Evolutionary conservation across 2,797 vertebrate genomes (phyloP).

Genomic region (Labeo calbasu): DNA sequence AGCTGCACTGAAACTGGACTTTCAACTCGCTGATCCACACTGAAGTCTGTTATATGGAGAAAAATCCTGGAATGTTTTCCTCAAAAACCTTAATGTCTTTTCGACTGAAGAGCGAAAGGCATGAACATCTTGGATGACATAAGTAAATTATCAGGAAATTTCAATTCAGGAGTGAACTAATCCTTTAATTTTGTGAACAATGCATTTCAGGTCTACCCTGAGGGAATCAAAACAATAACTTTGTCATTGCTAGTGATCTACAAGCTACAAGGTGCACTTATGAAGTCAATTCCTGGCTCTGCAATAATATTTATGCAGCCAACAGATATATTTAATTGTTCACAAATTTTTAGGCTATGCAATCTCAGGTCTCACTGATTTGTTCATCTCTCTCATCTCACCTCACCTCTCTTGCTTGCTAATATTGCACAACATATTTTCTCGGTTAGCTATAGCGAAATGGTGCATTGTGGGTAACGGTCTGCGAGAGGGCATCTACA

Average conservation of each 20-base stretch:
- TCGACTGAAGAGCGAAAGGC: too few relatives aligned
- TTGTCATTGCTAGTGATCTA: background rate
- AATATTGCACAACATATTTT: background rate
- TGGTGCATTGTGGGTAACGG: slow-evolving; percentile 5
- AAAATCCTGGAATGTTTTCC: too few relatives aligned
- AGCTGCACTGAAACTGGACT: too few relatives aligned
- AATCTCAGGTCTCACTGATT: background rate
- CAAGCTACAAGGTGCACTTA: background rate
- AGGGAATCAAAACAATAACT: background rate
- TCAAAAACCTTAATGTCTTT: too few relatives aligned
- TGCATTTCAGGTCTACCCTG: too few relatives aligned
- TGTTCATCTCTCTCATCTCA: background rate
- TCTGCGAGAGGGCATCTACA: background rate
- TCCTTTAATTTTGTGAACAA: background rate
- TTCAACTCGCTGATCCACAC: too few relatives aligned
- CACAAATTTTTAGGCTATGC: background rate
- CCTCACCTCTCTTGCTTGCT: background rate
- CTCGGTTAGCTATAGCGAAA: background rate
- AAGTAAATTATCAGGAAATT: too few relatives aligned
- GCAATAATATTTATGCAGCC: background rate
- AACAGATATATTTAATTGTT: background rate
- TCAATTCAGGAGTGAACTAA: too few relatives aligned
- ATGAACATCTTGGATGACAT: too few relatives aligned
- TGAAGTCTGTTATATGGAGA: too few relatives aligned
- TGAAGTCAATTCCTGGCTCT: background rate